These are phyloP conservation scores for Euleptes europaea DNA, from an alignment of 2,113 vertebrate genomes.

Conservation along the genomic window DNA sequence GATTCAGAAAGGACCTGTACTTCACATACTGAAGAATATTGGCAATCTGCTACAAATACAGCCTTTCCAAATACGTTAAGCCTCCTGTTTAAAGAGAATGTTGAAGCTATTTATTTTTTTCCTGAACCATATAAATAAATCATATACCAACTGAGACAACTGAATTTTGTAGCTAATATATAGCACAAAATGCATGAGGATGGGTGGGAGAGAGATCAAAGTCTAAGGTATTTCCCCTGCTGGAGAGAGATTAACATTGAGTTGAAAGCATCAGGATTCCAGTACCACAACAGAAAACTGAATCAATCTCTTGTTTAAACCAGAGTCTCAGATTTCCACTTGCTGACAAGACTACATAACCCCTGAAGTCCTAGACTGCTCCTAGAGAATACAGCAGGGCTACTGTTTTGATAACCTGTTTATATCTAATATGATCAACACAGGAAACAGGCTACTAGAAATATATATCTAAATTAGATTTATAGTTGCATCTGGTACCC, in stretches of 20 bases:
- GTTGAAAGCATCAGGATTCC: neutral
- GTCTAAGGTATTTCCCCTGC: neutral
- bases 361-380: neutral
- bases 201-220: neutral
- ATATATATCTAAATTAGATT: neutral
- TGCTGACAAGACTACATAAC: constrained; percentile 15
- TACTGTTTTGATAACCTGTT: neutral
- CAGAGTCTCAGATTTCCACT: neutral
- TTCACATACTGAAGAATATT: neutral
- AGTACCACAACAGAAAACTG: neutral
- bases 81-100: neutral
- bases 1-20: neutral
- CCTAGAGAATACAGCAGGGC: neutral
- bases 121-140: neutral
- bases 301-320: neutral
- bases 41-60: neutral
- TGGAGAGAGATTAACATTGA: neutral
- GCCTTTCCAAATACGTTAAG: neutral
- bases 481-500: neutral
- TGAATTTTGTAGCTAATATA: neutral
- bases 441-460: neutral
- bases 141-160: neutral
- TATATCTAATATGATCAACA: neutral
- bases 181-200: neutral
- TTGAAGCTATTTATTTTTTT: neutral